Percentiles rank a stretch among this genome's conserved stretches.
These are phyloP conservation scores for Busseola fusca DNA, from an alignment of 2,888 invertebrate genomes.

Conservation along the genomic window DNA sequence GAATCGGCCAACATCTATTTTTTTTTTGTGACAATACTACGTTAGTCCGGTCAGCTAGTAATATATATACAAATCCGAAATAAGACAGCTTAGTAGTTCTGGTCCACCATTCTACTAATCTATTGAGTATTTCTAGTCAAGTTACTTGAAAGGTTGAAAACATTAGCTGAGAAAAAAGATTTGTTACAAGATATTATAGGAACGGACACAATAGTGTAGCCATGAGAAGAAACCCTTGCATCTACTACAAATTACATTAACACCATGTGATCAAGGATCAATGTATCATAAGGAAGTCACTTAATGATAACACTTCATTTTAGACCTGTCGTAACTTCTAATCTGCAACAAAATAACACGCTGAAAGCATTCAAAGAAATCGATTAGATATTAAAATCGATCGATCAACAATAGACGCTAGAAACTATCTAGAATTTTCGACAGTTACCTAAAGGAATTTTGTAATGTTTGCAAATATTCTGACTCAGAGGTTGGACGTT, in stretches of 20 bases:
- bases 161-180: too few relatives aligned
- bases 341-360: slow-evolving; percentile 24
- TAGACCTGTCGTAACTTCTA: slow-evolving; percentile 26
- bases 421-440: slow-evolving; percentile 27
- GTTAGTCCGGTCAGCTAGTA: too few relatives aligned
- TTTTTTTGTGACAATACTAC: too few relatives aligned
- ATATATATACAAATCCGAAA: neutral
- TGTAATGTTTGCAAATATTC: slow-evolving; percentile 11
- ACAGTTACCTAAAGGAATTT: slow-evolving; percentile 9
- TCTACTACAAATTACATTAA: neutral
- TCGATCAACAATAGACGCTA: slow-evolving; percentile 24
- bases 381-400: slow-evolving; percentile 38
- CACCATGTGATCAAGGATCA: slow-evolving; percentile 17
- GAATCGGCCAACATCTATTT: too few relatives aligned
- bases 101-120: neutral
- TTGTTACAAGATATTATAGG: neutral
- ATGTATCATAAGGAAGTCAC: slow-evolving; percentile 26
- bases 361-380: slow-evolving; percentile 24
- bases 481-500: slow-evolving; percentile 21
- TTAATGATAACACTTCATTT: neutral
- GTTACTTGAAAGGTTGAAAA: too few relatives aligned
- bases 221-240: neutral
- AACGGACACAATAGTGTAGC: neutral
- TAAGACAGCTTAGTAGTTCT: neutral
- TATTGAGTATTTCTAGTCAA: neutral